Evolutionary conservation across 2,113 vertebrate species (phyloP), one percentile per base, ranked within the genome.

Genomic region (Motacilla alba): DNA sequence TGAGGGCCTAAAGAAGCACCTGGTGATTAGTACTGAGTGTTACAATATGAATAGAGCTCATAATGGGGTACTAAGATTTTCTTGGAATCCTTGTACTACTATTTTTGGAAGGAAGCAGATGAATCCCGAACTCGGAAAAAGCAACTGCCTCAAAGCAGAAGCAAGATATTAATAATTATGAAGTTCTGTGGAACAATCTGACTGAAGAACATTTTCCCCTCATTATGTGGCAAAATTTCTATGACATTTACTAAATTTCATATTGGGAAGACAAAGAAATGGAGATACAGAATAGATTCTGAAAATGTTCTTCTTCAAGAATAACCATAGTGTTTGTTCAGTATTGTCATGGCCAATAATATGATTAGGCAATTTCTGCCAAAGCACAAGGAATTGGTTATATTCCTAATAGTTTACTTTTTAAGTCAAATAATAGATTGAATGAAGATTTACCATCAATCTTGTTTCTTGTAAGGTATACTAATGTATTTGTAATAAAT

Each of bases 101-200:
- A 81, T 90, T 95, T 95, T 92, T 94, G 64, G 60, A 92, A 92
- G 39, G 63, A 83, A 93, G 67, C 56, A 93, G 43, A 86, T 93
- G 64, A 41, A 92, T 74, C 23, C 47, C 87, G 72, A 83, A 72
- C 50, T 55, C n/a, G 41, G 56, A 83, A 94, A 86, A 88, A 59
- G 27, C 55, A 86, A 26, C 59, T 77, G 7, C 12, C 59, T 93
- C 76, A 92, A 92, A 78, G 44, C 17, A 47, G 43, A 63, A 43
- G 11, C 11, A 81, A 86, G 55, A 47, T 72, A 70, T 67, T 81
- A 64, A 67, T 62, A 92, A 89, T 89, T 88, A 89, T 19, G 43
- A 92, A 52, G 44, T 81, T 89, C 21, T 26, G 11, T 72, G 43
- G 39, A 95, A n/a, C 5, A 78, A 23, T 81, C 24, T 70, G 28